Percentiles rank a stretch among this genome's conserved stretches.
Evolutionary conservation across 2,888 invertebrate genomes (phyloP).

Genomic region (Apodemia zela): DNA sequence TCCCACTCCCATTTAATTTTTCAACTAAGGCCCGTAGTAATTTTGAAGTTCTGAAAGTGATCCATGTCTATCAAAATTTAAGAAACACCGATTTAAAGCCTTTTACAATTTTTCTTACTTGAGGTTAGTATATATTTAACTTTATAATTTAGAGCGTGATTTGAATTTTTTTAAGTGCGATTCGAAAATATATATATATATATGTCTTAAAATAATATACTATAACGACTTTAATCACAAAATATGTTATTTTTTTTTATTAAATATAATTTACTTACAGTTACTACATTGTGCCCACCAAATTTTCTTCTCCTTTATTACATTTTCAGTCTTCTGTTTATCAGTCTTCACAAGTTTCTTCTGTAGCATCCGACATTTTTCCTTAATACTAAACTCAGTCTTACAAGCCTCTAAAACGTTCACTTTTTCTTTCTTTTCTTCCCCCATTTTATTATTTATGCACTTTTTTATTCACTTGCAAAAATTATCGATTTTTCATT

Average conservation of each 20-base stretch:
- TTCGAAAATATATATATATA: too few species aligned
- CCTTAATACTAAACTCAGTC: constrained; percentile 75
- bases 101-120: too few species aligned
- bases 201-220: too few species aligned
- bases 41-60: too few species aligned
- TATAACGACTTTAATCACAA: too few species aligned
- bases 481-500: constrained; percentile 41
- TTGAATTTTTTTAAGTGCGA: too few species aligned
- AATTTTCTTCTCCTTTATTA: constrained; percentile 65
- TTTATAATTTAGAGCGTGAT: too few species aligned
- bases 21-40: too few species aligned
- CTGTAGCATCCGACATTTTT: constrained; percentile 68
- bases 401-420: constrained; percentile 48
- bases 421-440: constrained; percentile 74
- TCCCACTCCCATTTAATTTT: too few species aligned
- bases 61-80: too few species aligned
- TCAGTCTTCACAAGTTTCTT: constrained; percentile 76
- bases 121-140: too few species aligned
- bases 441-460: constrained; percentile 60
- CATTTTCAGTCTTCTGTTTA: constrained; percentile 67
- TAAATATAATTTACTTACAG: constrained; percentile 54
- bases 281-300: constrained; percentile 77
- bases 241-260: background rate
- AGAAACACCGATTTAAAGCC: too few species aligned
- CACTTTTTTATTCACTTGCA: constrained; percentile 43